A percentile compares a stretch with the other conserved stretches of the same genome.
These are phyloP conservation scores for Triplophysa rosa DNA, from an alignment of 2,113 vertebrate genomes.

Conservation along the genomic window DNA sequence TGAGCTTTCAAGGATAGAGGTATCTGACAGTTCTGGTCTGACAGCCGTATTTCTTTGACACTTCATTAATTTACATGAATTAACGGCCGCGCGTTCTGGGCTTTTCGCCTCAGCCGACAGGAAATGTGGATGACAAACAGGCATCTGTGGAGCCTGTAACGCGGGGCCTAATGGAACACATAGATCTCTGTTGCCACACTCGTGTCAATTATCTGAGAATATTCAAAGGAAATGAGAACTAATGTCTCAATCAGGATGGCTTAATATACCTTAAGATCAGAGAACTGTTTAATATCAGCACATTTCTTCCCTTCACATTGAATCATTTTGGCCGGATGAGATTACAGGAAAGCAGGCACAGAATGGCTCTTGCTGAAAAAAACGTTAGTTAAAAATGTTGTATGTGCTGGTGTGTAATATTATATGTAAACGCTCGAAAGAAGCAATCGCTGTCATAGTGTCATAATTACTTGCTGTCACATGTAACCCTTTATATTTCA, in stretches of 20 bases:
- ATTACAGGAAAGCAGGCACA: background rate
- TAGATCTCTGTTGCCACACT: conserved; percentile 46
- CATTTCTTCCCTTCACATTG: conserved; percentile 31
- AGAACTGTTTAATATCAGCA: conserved; percentile 33
- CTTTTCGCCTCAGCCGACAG: conserved; percentile 11
- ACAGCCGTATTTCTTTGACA: conserved; percentile 16
- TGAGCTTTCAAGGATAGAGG: conserved; percentile 9
- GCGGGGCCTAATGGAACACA: conserved; percentile 41
- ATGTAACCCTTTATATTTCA: background rate
- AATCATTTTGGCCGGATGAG: conserved; percentile 44
- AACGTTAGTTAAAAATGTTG: conserved; percentile 42
- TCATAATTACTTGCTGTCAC: background rate
- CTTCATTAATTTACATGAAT: conserved; percentile 42
- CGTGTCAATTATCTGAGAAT: conserved; percentile 50
- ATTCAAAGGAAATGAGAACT: conserved; percentile 64
- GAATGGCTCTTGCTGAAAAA: conserved; percentile 15
- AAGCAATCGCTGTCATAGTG: background rate
- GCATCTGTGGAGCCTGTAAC: conserved; percentile 34
- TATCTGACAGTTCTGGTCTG: background rate
- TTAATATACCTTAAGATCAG: conserved; percentile 51
- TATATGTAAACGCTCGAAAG: background rate
- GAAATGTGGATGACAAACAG: conserved; percentile 48
- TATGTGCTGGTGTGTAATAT: background rate
- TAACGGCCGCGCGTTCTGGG: background rate
- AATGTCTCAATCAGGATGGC: conserved; percentile 48